phyloP scores from a whole-genome alignment of 2,113 vertebrate species.

The Phoenicopterus ruber region DNA sequence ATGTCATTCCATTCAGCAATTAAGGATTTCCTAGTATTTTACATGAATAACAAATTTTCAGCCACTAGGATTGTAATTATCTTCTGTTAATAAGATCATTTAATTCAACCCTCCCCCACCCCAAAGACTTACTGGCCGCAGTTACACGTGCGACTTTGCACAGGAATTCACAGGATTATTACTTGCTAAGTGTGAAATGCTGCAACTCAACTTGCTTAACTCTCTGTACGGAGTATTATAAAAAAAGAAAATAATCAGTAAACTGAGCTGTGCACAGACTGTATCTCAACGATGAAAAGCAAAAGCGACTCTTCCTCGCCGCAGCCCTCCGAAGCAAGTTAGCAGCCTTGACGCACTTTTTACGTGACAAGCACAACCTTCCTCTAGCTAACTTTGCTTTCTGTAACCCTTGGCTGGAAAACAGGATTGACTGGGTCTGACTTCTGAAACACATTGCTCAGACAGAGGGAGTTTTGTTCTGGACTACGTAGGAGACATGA shows the following conservation, averaged over 20 bases:
- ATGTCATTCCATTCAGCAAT: background rate
- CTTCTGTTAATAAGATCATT: background rate
- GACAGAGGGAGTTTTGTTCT: slow-evolving; percentile 18
- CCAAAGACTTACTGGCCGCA: background rate
- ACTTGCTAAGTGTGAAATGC: background rate
- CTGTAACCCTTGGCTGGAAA: background rate
- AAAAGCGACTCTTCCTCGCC: background rate
- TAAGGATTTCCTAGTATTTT: background rate
- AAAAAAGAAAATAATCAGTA: background rate
- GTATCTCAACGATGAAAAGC: background rate
- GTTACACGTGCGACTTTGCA: background rate
- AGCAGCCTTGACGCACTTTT: background rate
- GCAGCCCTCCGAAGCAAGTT: background rate
- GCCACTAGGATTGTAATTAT: background rate
- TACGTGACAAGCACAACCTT: background rate
- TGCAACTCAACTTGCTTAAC: background rate
- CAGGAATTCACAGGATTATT: background rate
- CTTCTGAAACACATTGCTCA: background rate
- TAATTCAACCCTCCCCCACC: background rate
- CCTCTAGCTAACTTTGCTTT: background rate
- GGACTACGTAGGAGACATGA: rapidly evolving
- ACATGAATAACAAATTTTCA: background rate
- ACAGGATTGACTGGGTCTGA: background rate
- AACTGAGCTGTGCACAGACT: background rate
- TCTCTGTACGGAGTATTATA: too few relatives aligned